Evolutionary conservation across 64 coral and sea anemone species (phyloP).

Genomic region (Dendronephthya gigantea): DNA sequence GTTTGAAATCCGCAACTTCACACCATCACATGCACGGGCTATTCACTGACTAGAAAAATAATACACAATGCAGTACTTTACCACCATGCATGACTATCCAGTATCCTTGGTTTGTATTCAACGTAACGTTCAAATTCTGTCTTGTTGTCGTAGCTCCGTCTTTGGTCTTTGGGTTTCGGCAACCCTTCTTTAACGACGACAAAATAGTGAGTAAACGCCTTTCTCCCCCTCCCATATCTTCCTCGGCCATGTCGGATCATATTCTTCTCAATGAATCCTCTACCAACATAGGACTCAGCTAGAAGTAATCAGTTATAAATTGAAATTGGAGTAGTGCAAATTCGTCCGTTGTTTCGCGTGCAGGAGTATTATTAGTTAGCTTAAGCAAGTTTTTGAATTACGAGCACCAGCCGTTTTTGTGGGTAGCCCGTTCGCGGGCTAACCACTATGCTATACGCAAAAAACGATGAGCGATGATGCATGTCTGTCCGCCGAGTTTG

Average conservation of each 20-base stretch:
- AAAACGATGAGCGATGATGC: too few relatives aligned
- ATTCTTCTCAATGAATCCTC: slow-evolving; percentile 6
- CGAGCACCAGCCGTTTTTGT: too few relatives aligned
- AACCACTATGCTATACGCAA: too few relatives aligned
- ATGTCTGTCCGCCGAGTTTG: too few relatives aligned
- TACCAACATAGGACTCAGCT: slow-evolving; percentile 4
- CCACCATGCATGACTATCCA: slow-evolving; percentile 16
- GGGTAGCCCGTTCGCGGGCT: too few relatives aligned
- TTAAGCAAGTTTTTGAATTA: too few relatives aligned
- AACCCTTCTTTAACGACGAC: slow-evolving; percentile 6
- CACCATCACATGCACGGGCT: too few relatives aligned
- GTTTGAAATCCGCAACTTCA: too few relatives aligned
- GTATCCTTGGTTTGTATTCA: not conserved
- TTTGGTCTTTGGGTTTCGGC: not conserved
- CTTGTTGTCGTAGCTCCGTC: not conserved
- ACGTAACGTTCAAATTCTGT: not conserved
- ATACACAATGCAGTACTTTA: not conserved
- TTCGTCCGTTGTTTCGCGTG: not conserved
- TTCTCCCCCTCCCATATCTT: not conserved
- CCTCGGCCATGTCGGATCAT: slow-evolving; percentile 1
- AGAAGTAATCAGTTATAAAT: not conserved
- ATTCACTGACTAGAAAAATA: too few relatives aligned
- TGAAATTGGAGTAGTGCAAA: not conserved
- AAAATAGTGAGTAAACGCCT: not conserved
- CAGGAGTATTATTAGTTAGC: too few relatives aligned